Base-by-base conservation (phyloP, 2,888 invertebrate species). In the Yponomeuta sedellus region DNA sequence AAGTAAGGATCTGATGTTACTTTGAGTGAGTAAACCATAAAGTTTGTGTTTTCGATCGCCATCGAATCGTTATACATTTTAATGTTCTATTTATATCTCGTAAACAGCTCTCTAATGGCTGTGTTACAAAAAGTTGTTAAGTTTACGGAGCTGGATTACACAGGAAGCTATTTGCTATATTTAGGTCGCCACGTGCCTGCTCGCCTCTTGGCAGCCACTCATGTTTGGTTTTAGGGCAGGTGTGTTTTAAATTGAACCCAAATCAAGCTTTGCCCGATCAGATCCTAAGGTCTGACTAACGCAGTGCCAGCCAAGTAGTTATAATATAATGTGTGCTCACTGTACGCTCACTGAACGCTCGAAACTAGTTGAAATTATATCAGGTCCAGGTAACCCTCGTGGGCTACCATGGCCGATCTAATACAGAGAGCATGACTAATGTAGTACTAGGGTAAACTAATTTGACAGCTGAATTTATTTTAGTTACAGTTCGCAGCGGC, bases 101-200 rank as follows among this genome's bases (percentile, higher is more conserved):
- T 70, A 71, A 71, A 71, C 66, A 68, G 65, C 66, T 68, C 67
- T 71, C 72, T 77, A 73, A 76, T 66, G 72, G 70, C 72, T 69
- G 67, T 71, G 69, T 70, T 69, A 67, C 71, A 72, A 71, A 72
- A 70, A 72, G 63, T 67, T 62, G 59, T 40, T 22, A 61, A 61
- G 71, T 71, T 73, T 71, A 78, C 80, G 70, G 71, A n/a, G 70
- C 66, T 68, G 74, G 72, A 79, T 77, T 75, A 78, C 78, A 80
- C 79, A 79, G 81, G 81, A 85, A 83, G 75, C 84, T 75, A 80
- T 81, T 77, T 76, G 77, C 82, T 82, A 83, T 80, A 83, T 82
- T 80, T 84, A 86, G 83, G 74, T 71, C 78, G 77, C 44, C 85
- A 83, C 78, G 78, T 84, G 85, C 64, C 57, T 44, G 20, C 40